Evolutionary conservation across 2,888 invertebrate species (phyloP).

Genomic region (Eustalomyia histrio): DNA sequence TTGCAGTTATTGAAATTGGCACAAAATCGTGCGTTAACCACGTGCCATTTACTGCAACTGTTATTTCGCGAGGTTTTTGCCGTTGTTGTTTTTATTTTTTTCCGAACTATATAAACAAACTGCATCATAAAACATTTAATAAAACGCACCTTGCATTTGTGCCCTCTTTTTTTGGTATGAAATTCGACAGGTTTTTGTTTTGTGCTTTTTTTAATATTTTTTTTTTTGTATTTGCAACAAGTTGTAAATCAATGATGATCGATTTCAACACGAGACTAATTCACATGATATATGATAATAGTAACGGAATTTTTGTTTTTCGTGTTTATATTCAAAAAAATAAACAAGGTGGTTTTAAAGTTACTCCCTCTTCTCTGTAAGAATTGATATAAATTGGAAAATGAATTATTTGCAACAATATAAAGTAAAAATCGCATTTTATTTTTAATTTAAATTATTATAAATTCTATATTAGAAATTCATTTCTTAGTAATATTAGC

Average conservation of each 20-base stretch:
- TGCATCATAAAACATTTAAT: slow-evolving; percentile 64
- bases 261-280: slow-evolving; percentile 66
- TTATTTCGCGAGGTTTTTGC: slow-evolving; percentile 46
- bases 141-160: slow-evolving; percentile 64
- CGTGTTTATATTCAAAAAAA: slow-evolving; percentile 46
- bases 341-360: slow-evolving; percentile 32
- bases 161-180: slow-evolving; percentile 38
- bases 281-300: slow-evolving; percentile 59
- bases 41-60: slow-evolving; percentile 63
- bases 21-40: slow-evolving; percentile 63
- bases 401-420: too few relatives aligned
- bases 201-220: slow-evolving; percentile 49
- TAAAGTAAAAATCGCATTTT: too few relatives aligned
- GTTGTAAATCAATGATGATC: slow-evolving; percentile 66
- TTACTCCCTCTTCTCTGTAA: background rate
- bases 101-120: slow-evolving; percentile 32
- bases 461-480: too few relatives aligned
- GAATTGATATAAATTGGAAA: too few relatives aligned
- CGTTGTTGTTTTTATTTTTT: slow-evolving; percentile 17
- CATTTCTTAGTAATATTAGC: too few relatives aligned
- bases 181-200: slow-evolving; percentile 54
- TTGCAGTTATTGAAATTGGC: slow-evolving; percentile 62
- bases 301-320: slow-evolving; percentile 49
- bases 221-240: slow-evolving; percentile 52
- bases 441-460: too few relatives aligned